Evolutionary conservation across 2,113 vertebrate genomes (phyloP).

Genomic region (Psettodes erumei): DNA sequence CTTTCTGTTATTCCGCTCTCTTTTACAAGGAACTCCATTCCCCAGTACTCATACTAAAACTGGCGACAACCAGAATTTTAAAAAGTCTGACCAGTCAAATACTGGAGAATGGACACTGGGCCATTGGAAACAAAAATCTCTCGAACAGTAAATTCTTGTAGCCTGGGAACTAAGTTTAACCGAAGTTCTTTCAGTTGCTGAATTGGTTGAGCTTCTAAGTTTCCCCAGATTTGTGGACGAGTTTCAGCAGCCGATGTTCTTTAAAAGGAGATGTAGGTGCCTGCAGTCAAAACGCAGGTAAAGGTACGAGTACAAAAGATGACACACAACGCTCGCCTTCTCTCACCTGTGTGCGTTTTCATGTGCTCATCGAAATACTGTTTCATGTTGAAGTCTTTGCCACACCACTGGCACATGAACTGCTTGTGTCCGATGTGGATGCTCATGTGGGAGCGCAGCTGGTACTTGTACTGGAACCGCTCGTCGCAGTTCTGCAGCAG

Average conservation of each 20-base stretch:
- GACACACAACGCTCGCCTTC: background rate
- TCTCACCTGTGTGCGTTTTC: conserved; percentile 98
- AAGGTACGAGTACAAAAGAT: background rate
- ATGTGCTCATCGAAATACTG: conserved; percentile 99
- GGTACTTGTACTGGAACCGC: conserved; percentile 97
- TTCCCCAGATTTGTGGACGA: background rate
- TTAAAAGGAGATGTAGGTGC: background rate
- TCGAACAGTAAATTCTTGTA: background rate
- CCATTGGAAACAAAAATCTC: background rate
- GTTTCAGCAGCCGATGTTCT: background rate
- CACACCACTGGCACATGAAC: conserved; percentile 99
- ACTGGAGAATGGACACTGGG: background rate
- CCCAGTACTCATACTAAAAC: background rate
- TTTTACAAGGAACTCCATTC: background rate
- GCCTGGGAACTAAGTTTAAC: background rate
- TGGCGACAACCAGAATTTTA: accelerated
- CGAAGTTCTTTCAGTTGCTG: background rate
- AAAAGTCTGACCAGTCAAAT: background rate
- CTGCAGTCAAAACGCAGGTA: background rate
- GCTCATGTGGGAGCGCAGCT: conserved; percentile 98
- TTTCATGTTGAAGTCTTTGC: conserved; percentile 99
- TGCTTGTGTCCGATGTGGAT: conserved; percentile 98
- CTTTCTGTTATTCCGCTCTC: background rate
- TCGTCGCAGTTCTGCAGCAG: conserved; percentile 91
- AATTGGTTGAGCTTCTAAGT: background rate